Evolutionary conservation across 2,888 invertebrate genomes (phyloP), one percentile per base, ranked within the genome.

Genomic region (Idaea straminata): DNA sequence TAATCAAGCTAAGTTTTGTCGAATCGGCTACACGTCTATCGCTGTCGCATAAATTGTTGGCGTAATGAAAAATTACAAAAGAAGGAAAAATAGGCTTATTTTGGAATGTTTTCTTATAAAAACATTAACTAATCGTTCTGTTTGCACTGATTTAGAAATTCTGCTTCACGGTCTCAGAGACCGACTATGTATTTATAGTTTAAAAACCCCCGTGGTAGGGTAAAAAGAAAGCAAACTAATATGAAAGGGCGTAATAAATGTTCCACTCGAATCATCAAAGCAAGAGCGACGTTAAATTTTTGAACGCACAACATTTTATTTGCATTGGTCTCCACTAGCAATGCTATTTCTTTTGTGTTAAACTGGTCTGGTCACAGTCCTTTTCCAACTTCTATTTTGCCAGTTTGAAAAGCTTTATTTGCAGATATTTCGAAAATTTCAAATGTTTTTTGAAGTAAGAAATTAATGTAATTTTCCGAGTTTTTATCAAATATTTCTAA

Each of bases 1-100:
- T 91, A 90, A 91, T 90, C 88, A 88, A 83, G 80, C 81, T 83
- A 80, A 86, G 84, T 88, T 88, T 88, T 83, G 84, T 83, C 81
- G 81, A 77, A 78, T 75, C 69, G 76, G 81, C 85, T 84, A 86
- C 85, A 83, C 84, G 85, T 82, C 83, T 80, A 77, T 80, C 77
- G 78, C 62, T 78, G 66, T 70, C 71, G 68, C 66, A 68, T 70
- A 71, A 72, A 73, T 72, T 72, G 69, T 71, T 67, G 65, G 61
- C 34, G 62, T 66, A 65, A 72, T 73, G 73, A 73, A 72, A 75
- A 74, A 77, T 71, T 69, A 70, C 67, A 63, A 64, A 70, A 66
- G 65, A 64, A 66, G 65, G 65, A 69, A 70, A 69, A 38, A 64
- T 68, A 57, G 57, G 64, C 68, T 69, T 68, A 69, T 63, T 62